phyloP scores from a whole-genome alignment of 2,888 invertebrate species.

The Megaustenia siamemsis region DNA sequence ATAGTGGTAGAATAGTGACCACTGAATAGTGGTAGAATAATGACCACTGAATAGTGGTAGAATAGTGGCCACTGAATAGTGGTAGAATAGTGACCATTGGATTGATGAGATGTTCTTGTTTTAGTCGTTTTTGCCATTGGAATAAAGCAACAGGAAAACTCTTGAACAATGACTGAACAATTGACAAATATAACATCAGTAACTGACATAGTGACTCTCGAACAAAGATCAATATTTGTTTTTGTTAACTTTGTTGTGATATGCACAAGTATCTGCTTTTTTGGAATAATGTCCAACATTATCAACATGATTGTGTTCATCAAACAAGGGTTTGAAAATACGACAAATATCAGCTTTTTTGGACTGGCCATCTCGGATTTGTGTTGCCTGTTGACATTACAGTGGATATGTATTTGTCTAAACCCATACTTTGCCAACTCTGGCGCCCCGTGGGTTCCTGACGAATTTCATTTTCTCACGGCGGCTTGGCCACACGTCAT shows the following conservation, averaged over 20 bases:
- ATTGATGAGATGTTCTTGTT: no score
- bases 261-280: not conserved
- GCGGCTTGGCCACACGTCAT: not conserved
- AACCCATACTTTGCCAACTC: not conserved
- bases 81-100: no score
- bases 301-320: not conserved
- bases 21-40: no score
- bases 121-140: no score
- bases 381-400: not conserved
- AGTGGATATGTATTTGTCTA: not conserved
- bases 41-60: no score
- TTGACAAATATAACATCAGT: no score
- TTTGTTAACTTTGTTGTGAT: not conserved
- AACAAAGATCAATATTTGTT: not conserved
- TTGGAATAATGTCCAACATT: not conserved
- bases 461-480: not conserved
- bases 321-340: not conserved
- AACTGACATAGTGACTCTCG: no score
- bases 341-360: conserved; percentile 4
- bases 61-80: no score
- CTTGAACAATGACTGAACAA: no score
- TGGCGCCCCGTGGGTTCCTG: not conserved
- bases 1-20: no score
- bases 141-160: no score
- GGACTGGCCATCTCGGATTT: conserved; percentile 18